Conservation (phyloP, 2,113 vertebrate species). For the Columba janthina region DNA sequence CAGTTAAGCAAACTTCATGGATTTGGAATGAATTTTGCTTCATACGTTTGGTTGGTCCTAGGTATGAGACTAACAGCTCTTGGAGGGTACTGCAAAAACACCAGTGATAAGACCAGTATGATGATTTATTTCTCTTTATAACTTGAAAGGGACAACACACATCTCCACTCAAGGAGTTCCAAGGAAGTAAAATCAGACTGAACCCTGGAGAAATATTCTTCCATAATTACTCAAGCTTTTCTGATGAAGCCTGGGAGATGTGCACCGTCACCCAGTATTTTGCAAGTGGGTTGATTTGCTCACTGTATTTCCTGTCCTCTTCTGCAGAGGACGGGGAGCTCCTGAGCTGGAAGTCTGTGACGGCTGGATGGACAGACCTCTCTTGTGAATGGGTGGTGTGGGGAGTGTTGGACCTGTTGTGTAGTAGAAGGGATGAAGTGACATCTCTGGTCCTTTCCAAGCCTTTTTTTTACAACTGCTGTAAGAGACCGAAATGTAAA, state of each 20-base stretch:
- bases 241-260: not conserved
- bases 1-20: not conserved
- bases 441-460: not conserved
- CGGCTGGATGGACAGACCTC: not conserved
- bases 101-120: not conserved
- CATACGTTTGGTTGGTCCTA: fast-evolving
- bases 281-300: not conserved
- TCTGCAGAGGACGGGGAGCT: not conserved
- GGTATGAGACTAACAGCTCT: not conserved
- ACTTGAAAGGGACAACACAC: not conserved
- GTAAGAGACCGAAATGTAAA: not conserved
- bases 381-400: fast-evolving
- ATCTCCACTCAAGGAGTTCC: not conserved
- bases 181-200: not conserved
- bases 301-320: conserved; percentile 20
- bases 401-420: fast-evolving
- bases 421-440: not conserved
- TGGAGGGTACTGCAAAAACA: not conserved
- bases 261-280: fast-evolving
- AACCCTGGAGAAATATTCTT: not conserved
- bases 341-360: not conserved
- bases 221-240: not conserved
- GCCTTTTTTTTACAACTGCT: not conserved
- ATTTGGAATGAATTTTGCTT: not conserved
- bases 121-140: not conserved